Conservation (phyloP, 1,140 invertebrate genomes). For the Scylla paramamosain region DNA sequence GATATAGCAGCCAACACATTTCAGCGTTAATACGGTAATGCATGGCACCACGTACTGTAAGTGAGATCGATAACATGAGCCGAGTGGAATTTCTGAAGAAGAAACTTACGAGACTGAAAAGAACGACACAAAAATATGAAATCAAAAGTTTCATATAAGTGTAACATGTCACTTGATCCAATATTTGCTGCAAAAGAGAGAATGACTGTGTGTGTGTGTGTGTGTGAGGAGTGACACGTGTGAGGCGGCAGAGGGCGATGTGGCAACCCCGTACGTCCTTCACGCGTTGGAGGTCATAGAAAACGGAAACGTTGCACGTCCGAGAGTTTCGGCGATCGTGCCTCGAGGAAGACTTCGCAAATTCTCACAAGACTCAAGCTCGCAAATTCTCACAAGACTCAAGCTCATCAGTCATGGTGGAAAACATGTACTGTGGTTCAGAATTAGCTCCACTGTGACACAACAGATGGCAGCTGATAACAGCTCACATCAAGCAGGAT, state of each 20-base stretch:
- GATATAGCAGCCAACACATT: no score
- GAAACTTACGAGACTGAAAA: no score
- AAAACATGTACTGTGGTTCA: no score
- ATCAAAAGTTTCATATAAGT: no score
- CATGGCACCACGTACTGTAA: background rate
- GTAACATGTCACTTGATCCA: background rate
- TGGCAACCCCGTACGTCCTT: conserved; percentile 10
- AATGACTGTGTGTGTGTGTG: background rate
- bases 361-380: no score
- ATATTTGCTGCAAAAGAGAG: background rate
- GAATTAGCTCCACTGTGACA: no score
- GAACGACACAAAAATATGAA: no score
- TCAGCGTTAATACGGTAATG: background rate
- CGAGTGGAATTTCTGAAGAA: no score
- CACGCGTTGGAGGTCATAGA: background rate
- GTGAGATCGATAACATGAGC: background rate
- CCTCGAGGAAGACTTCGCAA: background rate
- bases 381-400: no score
- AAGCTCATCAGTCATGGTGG: no score
- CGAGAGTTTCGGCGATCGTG: background rate
- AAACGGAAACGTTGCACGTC: background rate
- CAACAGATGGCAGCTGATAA: no score
- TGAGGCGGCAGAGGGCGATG: background rate
- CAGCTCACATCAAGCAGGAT: no score
- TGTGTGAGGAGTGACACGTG: background rate